A percentile compares a stretch with the other conserved stretches of the same genome.
Evolutionary conservation across 2,113 vertebrate species (phyloP).

Genomic region (Mesitornis unicolor): DNA sequence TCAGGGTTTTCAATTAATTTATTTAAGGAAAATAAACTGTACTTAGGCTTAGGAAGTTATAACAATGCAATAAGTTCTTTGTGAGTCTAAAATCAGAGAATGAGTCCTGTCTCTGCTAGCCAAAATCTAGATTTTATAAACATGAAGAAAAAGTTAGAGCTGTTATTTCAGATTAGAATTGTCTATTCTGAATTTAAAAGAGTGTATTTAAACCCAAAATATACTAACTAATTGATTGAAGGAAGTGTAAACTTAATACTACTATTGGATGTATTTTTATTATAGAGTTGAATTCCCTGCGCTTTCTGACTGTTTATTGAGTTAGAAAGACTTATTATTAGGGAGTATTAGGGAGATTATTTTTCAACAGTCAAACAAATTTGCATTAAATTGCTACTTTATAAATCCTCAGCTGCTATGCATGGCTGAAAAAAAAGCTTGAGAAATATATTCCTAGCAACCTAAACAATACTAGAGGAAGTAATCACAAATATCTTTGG

Average conservation of each 20-base stretch:
- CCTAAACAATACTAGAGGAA: not conserved
- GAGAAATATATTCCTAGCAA: not conserved
- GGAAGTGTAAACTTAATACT: not conserved
- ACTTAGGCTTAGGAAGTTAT: not conserved
- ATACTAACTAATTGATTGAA: not conserved
- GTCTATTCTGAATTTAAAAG: not conserved
- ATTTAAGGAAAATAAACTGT: not conserved
- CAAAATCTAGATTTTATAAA: not conserved
- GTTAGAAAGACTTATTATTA: not conserved
- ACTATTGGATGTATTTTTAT: not conserved
- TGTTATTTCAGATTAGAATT: not conserved
- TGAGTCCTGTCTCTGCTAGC: not conserved
- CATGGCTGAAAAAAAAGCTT: not conserved
- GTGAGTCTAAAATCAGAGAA: not conserved
- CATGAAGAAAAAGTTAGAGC: not conserved
- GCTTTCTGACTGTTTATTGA: not conserved
- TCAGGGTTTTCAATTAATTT: not conserved
- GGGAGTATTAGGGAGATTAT: not conserved
- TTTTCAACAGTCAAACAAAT: not conserved
- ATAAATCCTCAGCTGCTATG: not conserved
- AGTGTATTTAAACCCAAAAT: not conserved
- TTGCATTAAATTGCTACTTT: not conserved
- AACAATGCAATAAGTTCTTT: not conserved
- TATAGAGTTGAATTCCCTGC: not conserved
- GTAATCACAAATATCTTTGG: not conserved